Evolutionary conservation across 2,113 vertebrate species (phyloP).

Genomic region (Silurus asotus): DNA sequence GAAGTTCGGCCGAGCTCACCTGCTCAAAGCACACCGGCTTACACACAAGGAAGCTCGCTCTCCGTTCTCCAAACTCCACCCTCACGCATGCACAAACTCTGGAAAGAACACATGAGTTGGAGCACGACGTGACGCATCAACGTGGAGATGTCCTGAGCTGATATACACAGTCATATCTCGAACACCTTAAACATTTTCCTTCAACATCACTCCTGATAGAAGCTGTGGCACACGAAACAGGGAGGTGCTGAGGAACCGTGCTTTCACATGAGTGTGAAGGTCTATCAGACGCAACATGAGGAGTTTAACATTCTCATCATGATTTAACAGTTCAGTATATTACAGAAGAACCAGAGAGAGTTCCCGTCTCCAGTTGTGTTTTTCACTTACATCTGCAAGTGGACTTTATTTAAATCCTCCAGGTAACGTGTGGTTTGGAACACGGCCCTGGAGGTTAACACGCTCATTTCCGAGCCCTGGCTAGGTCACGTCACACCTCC

Average conservation of each 20-base stretch:
- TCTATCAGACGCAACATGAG: background rate
- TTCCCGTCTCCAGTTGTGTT: background rate
- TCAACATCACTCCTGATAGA: too few species aligned
- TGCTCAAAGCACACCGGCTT: constrained; percentile 71
- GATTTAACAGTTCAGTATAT: background rate
- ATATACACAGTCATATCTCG: background rate
- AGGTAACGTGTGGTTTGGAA: background rate
- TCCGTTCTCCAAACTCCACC: constrained; percentile 63
- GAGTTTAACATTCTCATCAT: too few species aligned
- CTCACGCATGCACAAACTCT: constrained; percentile 62
- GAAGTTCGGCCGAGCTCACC: constrained; percentile 69
- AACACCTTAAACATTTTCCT: background rate
- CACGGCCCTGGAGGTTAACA: background rate
- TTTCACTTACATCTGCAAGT: background rate
- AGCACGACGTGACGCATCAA: background rate
- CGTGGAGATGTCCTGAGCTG: background rate
- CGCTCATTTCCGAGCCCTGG: background rate
- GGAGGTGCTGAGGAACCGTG: too few species aligned
- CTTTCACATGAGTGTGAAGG: too few species aligned
- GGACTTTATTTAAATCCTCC: background rate
- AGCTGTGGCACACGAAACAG: too few species aligned
- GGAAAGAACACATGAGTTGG: constrained; percentile 53
- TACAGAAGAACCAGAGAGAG: background rate
- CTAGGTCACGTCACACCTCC: background rate
- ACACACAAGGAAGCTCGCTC: constrained; percentile 57